These are phyloP conservation scores for Steinernema khuongi DNA, from an alignment of 1,140 invertebrate species.

Conservation along the genomic window DNA sequence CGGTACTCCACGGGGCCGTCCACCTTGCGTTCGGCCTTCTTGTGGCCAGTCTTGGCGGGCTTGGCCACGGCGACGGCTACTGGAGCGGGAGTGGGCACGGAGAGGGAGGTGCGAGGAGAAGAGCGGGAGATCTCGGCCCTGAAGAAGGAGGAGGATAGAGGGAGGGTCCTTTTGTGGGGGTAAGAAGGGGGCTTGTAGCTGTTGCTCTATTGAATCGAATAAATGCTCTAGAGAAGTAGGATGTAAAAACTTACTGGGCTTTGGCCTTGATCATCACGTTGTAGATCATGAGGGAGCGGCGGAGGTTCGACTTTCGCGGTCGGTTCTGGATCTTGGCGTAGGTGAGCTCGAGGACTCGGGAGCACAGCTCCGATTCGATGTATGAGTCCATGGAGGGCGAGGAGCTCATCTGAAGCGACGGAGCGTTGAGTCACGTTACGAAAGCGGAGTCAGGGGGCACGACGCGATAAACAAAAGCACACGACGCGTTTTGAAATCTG, in stretches of 20 bases:
- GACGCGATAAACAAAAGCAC: neutral
- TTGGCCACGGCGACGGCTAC: neutral
- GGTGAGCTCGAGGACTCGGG: conserved; percentile 11
- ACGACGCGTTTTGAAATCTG: neutral
- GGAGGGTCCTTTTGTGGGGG: too few relatives aligned
- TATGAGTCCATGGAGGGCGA: neutral
- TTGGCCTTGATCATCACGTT: conserved; percentile 8
- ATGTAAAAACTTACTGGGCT: neutral
- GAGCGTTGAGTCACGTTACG: neutral
- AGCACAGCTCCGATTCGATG: conserved; percentile 5
- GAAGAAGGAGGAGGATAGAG: too few relatives aligned
- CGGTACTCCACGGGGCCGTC: neutral
- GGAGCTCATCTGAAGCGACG: neutral
- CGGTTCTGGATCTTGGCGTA: conserved; percentile 12
- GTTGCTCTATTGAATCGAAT: too few relatives aligned
- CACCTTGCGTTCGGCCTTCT: neutral
- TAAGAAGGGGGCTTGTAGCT: too few relatives aligned
- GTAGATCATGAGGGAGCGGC: neutral
- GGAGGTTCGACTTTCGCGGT: neutral
- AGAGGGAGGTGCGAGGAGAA: neutral
- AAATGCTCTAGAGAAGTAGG: too few relatives aligned
- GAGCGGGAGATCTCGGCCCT: too few relatives aligned
- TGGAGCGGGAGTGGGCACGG: neutral
- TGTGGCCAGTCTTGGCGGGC: neutral
- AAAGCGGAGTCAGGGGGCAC: neutral